Evolutionary conservation across 2,113 vertebrate genomes (phyloP).

Genomic region (Condylura cristata): DNA sequence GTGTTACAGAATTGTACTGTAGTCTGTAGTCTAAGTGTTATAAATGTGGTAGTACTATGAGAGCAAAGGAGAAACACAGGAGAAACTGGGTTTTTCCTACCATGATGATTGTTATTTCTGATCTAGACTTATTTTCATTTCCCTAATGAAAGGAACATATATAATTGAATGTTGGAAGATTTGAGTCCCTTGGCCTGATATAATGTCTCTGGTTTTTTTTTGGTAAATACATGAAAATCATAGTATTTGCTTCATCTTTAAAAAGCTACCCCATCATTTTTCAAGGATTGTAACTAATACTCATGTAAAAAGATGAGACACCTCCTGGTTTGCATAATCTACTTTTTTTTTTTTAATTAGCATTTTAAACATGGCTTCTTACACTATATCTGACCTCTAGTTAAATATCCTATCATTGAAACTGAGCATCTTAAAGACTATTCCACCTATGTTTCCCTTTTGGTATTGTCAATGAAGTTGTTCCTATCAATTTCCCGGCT

Average conservation of each 20-base stretch:
- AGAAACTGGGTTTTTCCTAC: background rate
- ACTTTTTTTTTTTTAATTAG: background rate
- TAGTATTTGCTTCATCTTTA: background rate
- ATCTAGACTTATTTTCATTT: background rate
- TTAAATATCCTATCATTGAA: background rate
- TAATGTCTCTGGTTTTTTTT: background rate
- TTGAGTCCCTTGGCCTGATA: background rate
- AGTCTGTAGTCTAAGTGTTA: background rate
- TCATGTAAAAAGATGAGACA: background rate
- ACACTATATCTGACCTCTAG: background rate
- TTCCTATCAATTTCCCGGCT: background rate
- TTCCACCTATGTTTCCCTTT: background rate
- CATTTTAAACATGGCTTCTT: background rate
- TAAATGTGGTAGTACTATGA: background rate
- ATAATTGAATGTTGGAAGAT: background rate
- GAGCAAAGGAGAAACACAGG: background rate
- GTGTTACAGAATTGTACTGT: background rate
- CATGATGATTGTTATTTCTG: background rate
- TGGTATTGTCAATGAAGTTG: background rate
- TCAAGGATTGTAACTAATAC: background rate
- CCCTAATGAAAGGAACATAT: background rate
- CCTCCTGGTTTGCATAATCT: background rate
- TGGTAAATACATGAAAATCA: background rate
- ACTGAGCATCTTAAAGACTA: background rate
- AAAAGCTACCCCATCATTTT: background rate